Percentiles rank a stretch among this genome's conserved stretches.
Conservation (phyloP, 2,888 invertebrate genomes). For the Glaucopsyche alexis region DNA sequence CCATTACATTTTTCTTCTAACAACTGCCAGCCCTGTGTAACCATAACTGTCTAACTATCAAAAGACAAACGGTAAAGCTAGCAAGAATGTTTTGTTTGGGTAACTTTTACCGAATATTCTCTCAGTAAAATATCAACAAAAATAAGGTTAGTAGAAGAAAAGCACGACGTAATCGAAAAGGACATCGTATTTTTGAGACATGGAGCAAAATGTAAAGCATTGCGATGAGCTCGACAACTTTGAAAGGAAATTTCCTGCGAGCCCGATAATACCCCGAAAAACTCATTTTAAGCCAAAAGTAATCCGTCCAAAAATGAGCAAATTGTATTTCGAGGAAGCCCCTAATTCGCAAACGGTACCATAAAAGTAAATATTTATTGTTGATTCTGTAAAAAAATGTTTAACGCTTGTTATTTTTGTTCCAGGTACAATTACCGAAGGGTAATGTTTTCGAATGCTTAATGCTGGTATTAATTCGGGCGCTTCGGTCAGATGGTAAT, state of each 20-base stretch:
- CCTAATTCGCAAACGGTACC: constrained; percentile 9
- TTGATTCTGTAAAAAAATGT: not conserved
- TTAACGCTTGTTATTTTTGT: constrained; percentile 12
- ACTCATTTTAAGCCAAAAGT: constrained; percentile 10
- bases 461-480: not conserved
- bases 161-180: not conserved
- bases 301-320: constrained; percentile 15
- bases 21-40: not conserved
- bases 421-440: not conserved
- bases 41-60: not conserved
- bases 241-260: not conserved
- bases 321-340: constrained; percentile 15
- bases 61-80: not conserved
- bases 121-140: not conserved
- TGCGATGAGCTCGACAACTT: constrained; percentile 2
- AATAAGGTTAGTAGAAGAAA: not conserved
- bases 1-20: not conserved
- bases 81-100: no score
- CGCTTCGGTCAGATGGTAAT: constrained; percentile 4
- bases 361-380: constrained; percentile 17
- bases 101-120: not conserved
- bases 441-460: not conserved
- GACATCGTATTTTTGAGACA: not conserved
- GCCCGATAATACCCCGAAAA: constrained; percentile 14
- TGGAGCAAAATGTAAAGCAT: not conserved